Percentiles rank a stretch among this genome's conserved stretches.
Conservation (phyloP, 2,888 invertebrate species). For the Balanococcus diminutus region DNA sequence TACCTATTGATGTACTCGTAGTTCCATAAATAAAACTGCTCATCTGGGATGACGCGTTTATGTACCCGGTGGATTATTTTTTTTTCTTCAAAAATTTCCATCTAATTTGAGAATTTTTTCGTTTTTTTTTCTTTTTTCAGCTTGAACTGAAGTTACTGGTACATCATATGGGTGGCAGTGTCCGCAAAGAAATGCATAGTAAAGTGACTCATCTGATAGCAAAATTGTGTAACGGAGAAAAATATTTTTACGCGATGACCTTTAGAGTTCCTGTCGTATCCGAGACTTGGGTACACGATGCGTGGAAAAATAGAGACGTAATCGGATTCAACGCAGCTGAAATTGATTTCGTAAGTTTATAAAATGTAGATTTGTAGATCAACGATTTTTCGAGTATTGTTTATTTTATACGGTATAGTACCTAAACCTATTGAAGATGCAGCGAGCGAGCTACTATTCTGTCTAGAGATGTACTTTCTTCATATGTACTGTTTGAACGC, state of each 20-base stretch:
- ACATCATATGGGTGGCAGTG: slow-evolving; percentile 96
- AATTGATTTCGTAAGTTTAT: slow-evolving; percentile 63
- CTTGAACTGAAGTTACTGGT: slow-evolving; percentile 79
- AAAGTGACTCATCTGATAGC: slow-evolving; percentile 94
- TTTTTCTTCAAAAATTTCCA: not conserved
- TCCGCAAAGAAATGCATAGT: slow-evolving; percentile 82
- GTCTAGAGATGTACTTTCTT: not conserved
- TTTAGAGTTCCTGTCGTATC: slow-evolving; percentile 88
- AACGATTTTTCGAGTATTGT: not conserved
- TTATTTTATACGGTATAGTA: not conserved
- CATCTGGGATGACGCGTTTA: not conserved
- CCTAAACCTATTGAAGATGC: no score
- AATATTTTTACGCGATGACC: slow-evolving; percentile 91
- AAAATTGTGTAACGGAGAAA: slow-evolving; percentile 85
- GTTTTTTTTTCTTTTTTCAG: slow-evolving; percentile 51
- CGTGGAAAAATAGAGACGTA: slow-evolving; percentile 82
- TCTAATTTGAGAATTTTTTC: no score
- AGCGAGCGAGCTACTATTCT: no score
- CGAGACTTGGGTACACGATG: slow-evolving; percentile 83
- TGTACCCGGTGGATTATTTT: not conserved
- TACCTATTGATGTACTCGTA: not conserved
- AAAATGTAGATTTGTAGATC: not conserved
- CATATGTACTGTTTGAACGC: no score
- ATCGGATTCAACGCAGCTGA: slow-evolving; percentile 73
- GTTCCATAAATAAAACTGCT: not conserved